These are phyloP conservation scores for Epicauta chinensis DNA, from an alignment of 1,140 invertebrate species.

Conservation along the genomic window DNA sequence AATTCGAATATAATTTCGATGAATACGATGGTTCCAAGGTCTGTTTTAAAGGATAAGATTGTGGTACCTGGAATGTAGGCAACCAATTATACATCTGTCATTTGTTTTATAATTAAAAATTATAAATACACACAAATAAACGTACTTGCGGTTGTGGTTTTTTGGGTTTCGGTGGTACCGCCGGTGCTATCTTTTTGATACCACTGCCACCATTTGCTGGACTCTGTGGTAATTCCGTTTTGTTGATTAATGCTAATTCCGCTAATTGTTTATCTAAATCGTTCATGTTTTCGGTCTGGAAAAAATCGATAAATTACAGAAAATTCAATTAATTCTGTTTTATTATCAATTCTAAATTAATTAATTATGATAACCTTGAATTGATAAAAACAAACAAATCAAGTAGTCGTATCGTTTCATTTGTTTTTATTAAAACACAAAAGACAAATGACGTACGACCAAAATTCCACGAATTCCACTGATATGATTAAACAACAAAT, in stretches of 20 bases:
- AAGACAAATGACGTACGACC: too few species aligned
- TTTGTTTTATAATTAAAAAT: too few species aligned
- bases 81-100: background rate
- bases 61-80: constrained; percentile 32
- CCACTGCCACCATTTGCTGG: constrained; percentile 40
- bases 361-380: too few species aligned
- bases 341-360: too few species aligned
- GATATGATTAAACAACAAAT: too few species aligned
- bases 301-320: background rate
- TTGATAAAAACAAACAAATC: too few species aligned
- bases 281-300: constrained; percentile 42
- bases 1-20: constrained; percentile 33
- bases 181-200: constrained; percentile 64
- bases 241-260: constrained; percentile 50
- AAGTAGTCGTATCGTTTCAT: too few species aligned
- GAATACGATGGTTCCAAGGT: constrained; percentile 43
- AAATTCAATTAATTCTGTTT: background rate
- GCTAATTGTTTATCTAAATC: constrained; percentile 52
- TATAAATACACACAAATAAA: too few species aligned
- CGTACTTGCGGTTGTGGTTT: constrained; percentile 60
- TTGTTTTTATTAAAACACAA: too few species aligned
- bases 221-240: constrained; percentile 48
- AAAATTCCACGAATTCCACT: too few species aligned
- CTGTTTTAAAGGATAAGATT: constrained; percentile 41
- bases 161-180: constrained; percentile 73